Base-by-base conservation (phyloP, 2,113 vertebrate genomes). In the Lophius piscatorius region DNA sequence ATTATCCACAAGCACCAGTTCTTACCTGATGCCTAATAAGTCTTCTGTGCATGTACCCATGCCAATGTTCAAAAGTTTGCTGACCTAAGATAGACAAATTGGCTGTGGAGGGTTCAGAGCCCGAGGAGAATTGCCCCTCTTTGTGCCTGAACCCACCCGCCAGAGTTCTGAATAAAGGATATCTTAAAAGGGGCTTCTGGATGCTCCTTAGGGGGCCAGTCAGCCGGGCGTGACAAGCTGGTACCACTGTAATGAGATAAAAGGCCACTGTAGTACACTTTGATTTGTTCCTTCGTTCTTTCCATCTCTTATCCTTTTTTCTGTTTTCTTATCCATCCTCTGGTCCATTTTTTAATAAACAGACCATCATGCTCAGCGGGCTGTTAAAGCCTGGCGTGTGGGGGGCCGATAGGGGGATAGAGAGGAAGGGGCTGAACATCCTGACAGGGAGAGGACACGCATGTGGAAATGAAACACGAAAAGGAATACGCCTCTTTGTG, bases 211-310 rank as follows among this genome's bases (percentile, higher is more conserved):
- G 78, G 84, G 83, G 85, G 73, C 61, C 34, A 68, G 70, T 65
- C 83, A 80, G 70, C 50, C 78, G 29, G 70, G 78, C 76, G 69
- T 86, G 83, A 89, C 80, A 78, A 82, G 78, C 73, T 55, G 65
- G 70, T 69, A 61, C 81, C 49, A 67, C 60, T 82, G 85, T 84
- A 82, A 87, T 85, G 78, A 89, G 87, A 89, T 89, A 89, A 89
- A 80, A 81, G 82, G 78, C 80, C 80, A 26, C 70, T 78, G 79
- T 80, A 72, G 85, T 70, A 77, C 20, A 64, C 75, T 45, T 79
- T 63, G 64, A 85, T 79, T 81, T 82, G 63, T 64, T 70, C 55
- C 76, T 76, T 66, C 40, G 79, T 79, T 84, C 68, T 76, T 74
- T 78, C 59, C 63, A 42, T 58, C 72, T 66, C 59, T 83, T 73